Evolutionary conservation across 2,797 vertebrate genomes (phyloP).

Genomic region (Denticeps clupeoides): DNA sequence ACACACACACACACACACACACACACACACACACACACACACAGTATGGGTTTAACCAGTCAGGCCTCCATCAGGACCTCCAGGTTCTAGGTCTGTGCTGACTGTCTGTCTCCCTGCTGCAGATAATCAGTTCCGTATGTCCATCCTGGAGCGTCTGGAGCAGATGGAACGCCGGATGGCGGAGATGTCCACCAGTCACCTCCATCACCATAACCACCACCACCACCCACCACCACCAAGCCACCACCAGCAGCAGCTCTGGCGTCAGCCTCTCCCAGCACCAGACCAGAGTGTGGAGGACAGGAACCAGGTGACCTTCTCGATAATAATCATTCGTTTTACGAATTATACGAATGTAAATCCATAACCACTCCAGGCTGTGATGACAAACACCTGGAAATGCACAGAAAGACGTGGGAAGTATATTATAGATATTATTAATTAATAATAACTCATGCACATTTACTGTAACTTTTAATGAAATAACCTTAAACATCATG

Average conservation of each 20-base stretch:
- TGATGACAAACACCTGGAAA: no score
- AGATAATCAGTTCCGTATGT: constrained; percentile 92
- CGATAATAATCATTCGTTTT: neutral
- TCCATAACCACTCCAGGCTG: no score
- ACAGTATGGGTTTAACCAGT: neutral
- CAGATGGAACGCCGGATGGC: constrained; percentile 84
- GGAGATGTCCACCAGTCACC: constrained; percentile 52
- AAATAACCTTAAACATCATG: no score
- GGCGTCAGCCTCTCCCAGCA: constrained; percentile 31
- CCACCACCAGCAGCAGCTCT: constrained; percentile 26
- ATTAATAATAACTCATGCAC: no score
- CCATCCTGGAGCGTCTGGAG: constrained; percentile 80
- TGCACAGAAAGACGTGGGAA: no score
- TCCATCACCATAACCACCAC: constrained; percentile 12
- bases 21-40: neutral
- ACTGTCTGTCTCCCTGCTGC: constrained; percentile 1
- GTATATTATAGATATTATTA: no score
- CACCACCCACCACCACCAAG: constrained; percentile 5
- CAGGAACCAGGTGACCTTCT: constrained; percentile 1
- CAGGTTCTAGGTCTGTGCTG: neutral
- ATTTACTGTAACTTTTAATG: no score
- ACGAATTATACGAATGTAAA: no score
- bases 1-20: neutral
- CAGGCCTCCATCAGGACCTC: neutral
- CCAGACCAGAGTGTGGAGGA: constrained; percentile 33